A percentile compares a stretch with the other conserved stretches of the same genome.
Evolutionary conservation across 35 echinoderm and acorn worm species (phyloP).

Genomic region (Diadema setosum): DNA sequence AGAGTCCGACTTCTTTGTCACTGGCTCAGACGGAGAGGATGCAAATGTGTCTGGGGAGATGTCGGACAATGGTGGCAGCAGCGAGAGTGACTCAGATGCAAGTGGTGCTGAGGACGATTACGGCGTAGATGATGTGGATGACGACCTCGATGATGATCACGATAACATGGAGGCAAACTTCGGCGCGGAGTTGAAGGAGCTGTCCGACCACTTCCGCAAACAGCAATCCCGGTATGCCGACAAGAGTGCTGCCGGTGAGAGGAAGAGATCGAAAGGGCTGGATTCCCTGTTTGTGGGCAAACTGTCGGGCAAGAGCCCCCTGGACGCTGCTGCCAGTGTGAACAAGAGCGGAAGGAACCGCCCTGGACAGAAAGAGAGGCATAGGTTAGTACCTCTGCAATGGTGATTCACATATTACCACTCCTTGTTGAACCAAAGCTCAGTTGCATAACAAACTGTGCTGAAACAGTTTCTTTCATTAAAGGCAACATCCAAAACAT

Average conservation of each 20-base stretch:
- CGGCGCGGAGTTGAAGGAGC: background rate
- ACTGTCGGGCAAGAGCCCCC: background rate
- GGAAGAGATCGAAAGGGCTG: background rate
- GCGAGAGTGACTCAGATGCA: background rate
- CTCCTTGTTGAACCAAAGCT: background rate
- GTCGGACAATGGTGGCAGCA: background rate
- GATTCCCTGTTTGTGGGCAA: slow-evolving; percentile 15
- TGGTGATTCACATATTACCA: background rate
- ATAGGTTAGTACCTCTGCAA: background rate
- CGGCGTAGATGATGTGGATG: background rate
- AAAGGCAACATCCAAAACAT: too few relatives aligned
- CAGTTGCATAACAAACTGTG: too few relatives aligned
- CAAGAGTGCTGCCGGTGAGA: background rate
- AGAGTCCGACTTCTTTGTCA: background rate
- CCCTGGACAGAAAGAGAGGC: background rate
- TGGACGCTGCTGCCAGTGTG: background rate
- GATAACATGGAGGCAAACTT: slow-evolving; percentile 3
- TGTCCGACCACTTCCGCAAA: background rate
- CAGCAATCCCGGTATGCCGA: background rate
- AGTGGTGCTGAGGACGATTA: background rate
- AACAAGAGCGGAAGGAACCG: background rate
- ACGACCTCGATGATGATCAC: background rate
- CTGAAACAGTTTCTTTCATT: too few relatives aligned
- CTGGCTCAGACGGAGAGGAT: background rate
- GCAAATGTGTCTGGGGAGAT: background rate